Conservation (phyloP, 1,140 invertebrate species). For the Drosophila kurseongensis region DNA sequence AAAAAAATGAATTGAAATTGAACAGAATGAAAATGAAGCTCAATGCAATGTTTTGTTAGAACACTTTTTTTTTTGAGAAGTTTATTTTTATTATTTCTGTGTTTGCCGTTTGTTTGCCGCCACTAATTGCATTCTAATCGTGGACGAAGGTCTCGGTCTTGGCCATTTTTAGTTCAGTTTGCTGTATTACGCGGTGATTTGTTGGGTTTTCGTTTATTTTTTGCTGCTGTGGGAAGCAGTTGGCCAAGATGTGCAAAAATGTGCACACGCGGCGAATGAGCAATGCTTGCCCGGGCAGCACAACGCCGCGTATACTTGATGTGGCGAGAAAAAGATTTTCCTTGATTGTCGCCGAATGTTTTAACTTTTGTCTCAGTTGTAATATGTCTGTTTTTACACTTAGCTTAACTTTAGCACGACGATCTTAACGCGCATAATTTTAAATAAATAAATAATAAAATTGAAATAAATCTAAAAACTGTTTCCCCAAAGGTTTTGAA, state of each 20-base stretch:
- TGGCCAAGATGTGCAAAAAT: slow-evolving; percentile 63
- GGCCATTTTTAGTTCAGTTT: slow-evolving; percentile 52
- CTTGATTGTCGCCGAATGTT: background rate
- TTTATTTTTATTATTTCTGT: slow-evolving; percentile 27
- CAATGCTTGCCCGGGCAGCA: slow-evolving; percentile 8
- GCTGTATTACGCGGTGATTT: slow-evolving; percentile 43
- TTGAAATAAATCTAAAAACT: no score
- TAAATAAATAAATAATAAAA: no score
- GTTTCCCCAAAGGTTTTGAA: no score
- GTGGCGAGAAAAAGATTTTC: background rate
- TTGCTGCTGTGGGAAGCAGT: slow-evolving; percentile 61
- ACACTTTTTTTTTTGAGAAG: slow-evolving; percentile 47
- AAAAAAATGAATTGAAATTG: slow-evolving; percentile 30
- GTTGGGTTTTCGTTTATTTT: slow-evolving; percentile 37
- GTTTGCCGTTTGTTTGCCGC: slow-evolving; percentile 37
- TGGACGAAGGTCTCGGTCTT: slow-evolving; percentile 73
- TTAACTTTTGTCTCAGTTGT: background rate
- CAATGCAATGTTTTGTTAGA: slow-evolving; percentile 48
- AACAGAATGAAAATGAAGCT: slow-evolving; percentile 53
- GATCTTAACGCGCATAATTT: no score
- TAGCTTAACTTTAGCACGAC: no score
- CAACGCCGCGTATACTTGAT: slow-evolving; percentile 18
- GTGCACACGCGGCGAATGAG: slow-evolving; percentile 15
- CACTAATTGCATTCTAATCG: slow-evolving; percentile 81
- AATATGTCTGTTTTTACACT: no score